These are phyloP conservation scores for Dynastes grantii DNA, from an alignment of 2,888 invertebrate genomes.

Conservation along the genomic window DNA sequence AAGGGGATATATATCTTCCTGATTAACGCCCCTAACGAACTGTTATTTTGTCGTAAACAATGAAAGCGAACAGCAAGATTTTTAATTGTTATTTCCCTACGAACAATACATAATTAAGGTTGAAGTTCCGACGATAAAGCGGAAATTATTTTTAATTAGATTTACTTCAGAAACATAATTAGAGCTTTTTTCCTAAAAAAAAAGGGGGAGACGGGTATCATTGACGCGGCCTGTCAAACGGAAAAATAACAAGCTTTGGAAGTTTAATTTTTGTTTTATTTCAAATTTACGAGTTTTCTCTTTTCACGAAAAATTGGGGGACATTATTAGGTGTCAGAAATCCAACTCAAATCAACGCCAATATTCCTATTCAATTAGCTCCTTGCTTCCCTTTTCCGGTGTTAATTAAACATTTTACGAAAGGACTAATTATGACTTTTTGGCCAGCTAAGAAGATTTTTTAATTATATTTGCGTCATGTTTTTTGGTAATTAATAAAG, in stretches of 20 bases:
- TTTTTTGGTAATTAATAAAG: background rate
- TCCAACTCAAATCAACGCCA: constrained; percentile 1
- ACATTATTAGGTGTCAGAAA: constrained; percentile 4
- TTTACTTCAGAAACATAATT: constrained; percentile 16
- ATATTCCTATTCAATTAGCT: background rate
- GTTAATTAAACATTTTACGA: constrained; percentile 1
- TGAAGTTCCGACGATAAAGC: background rate
- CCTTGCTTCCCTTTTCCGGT: background rate
- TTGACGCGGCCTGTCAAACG: background rate
- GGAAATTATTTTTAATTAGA: constrained; percentile 27
- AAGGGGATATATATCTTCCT: too few relatives aligned
- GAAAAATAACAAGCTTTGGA: background rate
- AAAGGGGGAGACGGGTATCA: background rate
- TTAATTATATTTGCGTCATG: background rate
- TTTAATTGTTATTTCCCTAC: constrained; percentile 1
- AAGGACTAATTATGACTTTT: background rate
- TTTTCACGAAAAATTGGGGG: background rate
- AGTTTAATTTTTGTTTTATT: constrained; percentile 11
- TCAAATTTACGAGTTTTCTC: background rate
- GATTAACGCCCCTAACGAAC: background rate
- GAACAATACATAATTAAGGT: constrained; percentile 12
- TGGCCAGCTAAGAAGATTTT: background rate
- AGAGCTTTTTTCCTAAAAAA: background rate
- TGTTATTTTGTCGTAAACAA: background rate
- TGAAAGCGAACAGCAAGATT: background rate